Percentiles rank a stretch among this genome's conserved stretches.
Conservation (phyloP, 37 sponge, comb jelly and placozoan species). For the Diacarnus erythraeanus region DNA sequence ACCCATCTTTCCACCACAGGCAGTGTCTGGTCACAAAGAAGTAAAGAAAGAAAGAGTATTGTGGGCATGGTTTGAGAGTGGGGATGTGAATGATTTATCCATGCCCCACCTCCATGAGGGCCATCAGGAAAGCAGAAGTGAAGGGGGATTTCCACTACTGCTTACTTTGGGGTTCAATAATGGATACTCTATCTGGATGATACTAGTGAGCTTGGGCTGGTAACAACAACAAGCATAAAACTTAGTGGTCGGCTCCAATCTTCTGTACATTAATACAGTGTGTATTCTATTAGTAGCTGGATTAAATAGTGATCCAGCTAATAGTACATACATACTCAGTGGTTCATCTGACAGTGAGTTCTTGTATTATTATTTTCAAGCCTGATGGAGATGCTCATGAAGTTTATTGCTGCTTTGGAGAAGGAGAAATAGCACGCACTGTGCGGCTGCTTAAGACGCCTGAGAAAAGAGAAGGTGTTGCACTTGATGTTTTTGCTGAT, state of each 20-base stretch:
- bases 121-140: not conserved
- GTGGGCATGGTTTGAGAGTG: constrained; percentile 66
- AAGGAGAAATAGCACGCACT: constrained; percentile 52
- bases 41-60: constrained; percentile 54
- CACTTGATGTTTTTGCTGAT: constrained; percentile 40
- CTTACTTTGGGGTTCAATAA: constrained; percentile 53
- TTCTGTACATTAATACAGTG: no score
- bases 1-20: constrained; percentile 3
- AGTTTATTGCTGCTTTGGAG: constrained; percentile 46
- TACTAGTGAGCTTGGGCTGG: no score
- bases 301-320: no score
- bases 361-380: constrained; percentile 12
- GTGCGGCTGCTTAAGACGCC: constrained; percentile 71
- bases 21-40: constrained; percentile 23
- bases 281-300: no score
- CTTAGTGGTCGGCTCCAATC: no score
- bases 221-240: no score
- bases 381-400: constrained; percentile 75
- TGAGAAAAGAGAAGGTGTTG: constrained; percentile 1
- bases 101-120: constrained; percentile 1
- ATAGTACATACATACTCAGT: no score
- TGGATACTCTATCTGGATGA: constrained; percentile 65
- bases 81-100: constrained; percentile 39
- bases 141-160: constrained; percentile 39
- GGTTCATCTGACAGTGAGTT: no score